Evolutionary conservation across 2,113 vertebrate species (phyloP).

Genomic region (Alouatta palliata): DNA sequence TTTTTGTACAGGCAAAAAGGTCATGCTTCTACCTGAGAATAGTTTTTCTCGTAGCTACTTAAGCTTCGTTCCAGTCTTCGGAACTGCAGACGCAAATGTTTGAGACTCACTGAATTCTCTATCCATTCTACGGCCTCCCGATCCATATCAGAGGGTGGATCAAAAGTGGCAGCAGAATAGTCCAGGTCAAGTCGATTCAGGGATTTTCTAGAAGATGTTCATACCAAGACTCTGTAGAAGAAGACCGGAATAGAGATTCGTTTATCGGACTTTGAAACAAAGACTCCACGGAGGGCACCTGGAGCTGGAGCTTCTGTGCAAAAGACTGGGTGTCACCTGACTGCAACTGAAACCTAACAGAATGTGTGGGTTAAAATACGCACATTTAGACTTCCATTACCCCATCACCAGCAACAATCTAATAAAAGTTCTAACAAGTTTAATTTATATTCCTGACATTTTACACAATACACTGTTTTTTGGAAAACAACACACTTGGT

Average conservation of each 20-base stretch:
- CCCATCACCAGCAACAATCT: background rate
- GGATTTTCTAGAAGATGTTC: conserved; percentile 92
- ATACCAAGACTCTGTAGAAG: conserved; percentile 93
- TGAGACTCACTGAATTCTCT: conserved; percentile 86
- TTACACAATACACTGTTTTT: background rate
- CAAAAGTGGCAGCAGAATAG: conserved; percentile 81
- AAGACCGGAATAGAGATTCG: conserved; percentile 90
- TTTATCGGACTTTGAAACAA: conserved; percentile 92
- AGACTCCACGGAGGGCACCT: conserved; percentile 94
- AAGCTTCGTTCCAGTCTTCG: conserved; percentile 91
- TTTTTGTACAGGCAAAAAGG: background rate
- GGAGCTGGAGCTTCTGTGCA: conserved; percentile 93
- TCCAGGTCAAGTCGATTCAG: conserved; percentile 89
- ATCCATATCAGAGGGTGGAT: conserved; percentile 94
- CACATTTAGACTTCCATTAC: background rate
- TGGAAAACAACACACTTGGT: background rate
- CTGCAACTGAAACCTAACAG: conserved; percentile 79
- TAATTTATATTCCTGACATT: background rate
- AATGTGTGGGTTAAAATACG: background rate
- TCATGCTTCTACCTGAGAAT: conserved; percentile 89
- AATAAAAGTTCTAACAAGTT: background rate
- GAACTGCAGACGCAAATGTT: conserved; percentile 74
- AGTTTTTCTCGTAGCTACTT: conserved; percentile 92
- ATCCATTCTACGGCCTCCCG: conserved; percentile 92
- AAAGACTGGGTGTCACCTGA: conserved; percentile 89